Conservation (phyloP, 2,113 vertebrate species). For the Pristiophorus japonicus region DNA sequence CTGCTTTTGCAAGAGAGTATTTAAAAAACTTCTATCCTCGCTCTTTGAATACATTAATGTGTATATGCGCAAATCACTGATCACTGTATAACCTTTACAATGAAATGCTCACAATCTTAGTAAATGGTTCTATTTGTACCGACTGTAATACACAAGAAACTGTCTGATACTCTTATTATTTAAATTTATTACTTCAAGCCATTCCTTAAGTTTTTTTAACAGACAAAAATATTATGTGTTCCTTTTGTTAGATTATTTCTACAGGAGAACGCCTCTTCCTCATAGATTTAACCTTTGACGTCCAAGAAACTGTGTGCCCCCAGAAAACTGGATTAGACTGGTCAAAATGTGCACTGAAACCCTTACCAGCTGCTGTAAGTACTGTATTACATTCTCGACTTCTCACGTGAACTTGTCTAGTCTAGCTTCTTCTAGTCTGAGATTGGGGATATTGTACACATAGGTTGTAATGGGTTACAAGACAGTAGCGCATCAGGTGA, state of each 20-base stretch:
- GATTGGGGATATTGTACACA: background rate
- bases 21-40: background rate
- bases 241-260: background rate
- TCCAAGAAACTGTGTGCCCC: conserved; percentile 13
- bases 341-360: background rate
- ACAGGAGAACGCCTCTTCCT: background rate
- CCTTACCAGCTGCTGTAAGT: background rate
- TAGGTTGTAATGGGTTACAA: background rate
- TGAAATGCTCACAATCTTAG: background rate
- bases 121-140: background rate
- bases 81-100: background rate
- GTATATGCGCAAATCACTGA: background rate
- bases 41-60: background rate
- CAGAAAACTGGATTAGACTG: background rate
- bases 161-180: background rate
- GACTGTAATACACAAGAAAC: background rate
- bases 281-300: background rate
- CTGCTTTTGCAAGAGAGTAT: background rate
- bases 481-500: background rate
- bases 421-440: background rate
- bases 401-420: background rate
- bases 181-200: background rate
- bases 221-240: background rate
- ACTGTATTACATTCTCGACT: background rate
- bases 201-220: background rate